Evolutionary conservation across 2,113 vertebrate genomes (phyloP), one percentile per base, ranked within the genome.

Genomic region (Gymnogyps californianus): DNA sequence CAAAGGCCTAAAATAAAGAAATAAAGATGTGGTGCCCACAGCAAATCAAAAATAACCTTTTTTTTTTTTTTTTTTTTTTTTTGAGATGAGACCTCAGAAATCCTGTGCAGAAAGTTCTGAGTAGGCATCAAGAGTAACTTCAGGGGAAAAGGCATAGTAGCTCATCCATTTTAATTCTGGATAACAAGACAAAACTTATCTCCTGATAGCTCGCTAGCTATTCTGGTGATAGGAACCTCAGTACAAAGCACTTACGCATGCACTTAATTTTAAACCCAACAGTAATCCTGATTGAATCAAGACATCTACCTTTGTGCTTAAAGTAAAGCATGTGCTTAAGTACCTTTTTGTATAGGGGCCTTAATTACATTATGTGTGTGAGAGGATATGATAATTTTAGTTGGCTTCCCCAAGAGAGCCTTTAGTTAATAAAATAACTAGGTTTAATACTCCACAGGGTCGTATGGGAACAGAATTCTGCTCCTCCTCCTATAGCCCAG

Each of bases 401-500:
- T 92, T 96, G 94, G 89, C 52, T 91, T 82, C 96, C 96, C 95
- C 95, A 72, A 79, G 96, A 97, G 95, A 94, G 46, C 44, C 87
- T 94, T 97, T 96, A 96, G 91, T 96, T 97, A 97, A 97, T 95
- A 97, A 96, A 96, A 96, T 96, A 96, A 94, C 96, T 89, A 91
- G 83, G 80, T 95, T 95, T 95, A 96, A 97, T 87, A 92, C 89
- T 95, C 74, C 28, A 85, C 74, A 79, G 94, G 76, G 91, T 94
- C 16, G 1, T 96, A 66, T 6, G 61, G 83, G 89, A 97, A 72
- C 77, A 87, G 89, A 91, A 82, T 16, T 89, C 77, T 92, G 69
- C 89, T 95, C 90, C 93, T 96, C 87, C 83, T 91, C 31, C 69
- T 40, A 47, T 52, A 95, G 87, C 92, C 69, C 57, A 42, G 91